A percentile compares a stretch with the other conserved stretches of the same genome.
phyloP scores from a whole-genome alignment of 2,113 vertebrate species.

The Myiozetetes cayanensis region DNA sequence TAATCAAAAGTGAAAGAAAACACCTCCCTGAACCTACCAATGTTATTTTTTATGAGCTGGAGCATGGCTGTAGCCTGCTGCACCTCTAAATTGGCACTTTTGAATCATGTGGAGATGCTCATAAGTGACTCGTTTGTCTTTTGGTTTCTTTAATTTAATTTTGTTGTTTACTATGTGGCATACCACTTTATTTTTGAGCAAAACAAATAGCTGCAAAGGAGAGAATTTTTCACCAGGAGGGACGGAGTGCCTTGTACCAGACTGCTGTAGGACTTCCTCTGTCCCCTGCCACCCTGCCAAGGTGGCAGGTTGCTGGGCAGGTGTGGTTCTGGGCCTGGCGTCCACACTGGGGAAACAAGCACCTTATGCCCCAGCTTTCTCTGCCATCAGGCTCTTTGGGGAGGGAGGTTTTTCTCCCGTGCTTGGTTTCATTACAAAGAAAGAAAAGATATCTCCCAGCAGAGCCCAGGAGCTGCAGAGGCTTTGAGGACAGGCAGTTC shows the following conservation, averaged over 20 bases:
- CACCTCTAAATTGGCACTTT: not conserved
- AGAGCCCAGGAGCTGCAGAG: not conserved
- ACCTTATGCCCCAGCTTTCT: not conserved
- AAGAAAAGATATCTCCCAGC: not conserved
- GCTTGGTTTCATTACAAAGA: not conserved
- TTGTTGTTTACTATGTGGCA: not conserved
- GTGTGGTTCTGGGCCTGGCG: rapidly evolving
- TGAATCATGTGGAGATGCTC: not conserved
- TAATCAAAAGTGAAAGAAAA: not conserved
- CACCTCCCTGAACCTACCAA: not conserved
- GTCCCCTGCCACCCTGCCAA: not conserved
- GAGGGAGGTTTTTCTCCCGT: not conserved
- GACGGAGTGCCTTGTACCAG: not conserved
- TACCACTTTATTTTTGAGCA: not conserved
- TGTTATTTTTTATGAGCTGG: not conserved
- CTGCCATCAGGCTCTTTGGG: too few species aligned
- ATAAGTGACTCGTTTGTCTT: not conserved
- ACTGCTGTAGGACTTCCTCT: not conserved
- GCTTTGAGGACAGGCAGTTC: not conserved
- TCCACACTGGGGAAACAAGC: rapidly evolving
- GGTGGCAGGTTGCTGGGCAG: rapidly evolving
- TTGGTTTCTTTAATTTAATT: not conserved
- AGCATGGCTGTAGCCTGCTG: not conserved
- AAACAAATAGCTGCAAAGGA: not conserved
- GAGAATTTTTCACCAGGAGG: not conserved